Percentiles rank a stretch among this genome's conserved stretches.
Evolutionary conservation across 2,797 vertebrate genomes (phyloP).

Genomic region (Chromis chromis): DNA sequence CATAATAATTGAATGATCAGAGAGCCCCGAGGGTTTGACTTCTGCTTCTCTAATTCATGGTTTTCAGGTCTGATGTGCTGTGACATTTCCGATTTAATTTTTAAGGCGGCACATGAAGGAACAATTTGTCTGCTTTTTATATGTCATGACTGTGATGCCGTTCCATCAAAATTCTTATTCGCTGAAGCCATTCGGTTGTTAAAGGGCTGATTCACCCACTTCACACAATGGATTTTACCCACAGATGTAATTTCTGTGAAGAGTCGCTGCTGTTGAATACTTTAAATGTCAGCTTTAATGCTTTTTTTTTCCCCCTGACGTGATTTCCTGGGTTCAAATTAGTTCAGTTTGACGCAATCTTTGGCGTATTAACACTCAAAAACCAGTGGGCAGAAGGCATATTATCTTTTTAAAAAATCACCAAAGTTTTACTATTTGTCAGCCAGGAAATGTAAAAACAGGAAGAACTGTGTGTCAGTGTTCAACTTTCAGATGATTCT

Average conservation of each 20-base stretch:
- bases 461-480: no score
- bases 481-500: no score
- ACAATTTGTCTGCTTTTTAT: constrained; percentile 10
- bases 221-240: background rate
- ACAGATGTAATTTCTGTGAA: background rate
- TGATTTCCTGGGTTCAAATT: no score
- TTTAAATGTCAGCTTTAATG: background rate
- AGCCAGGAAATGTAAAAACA: no score
- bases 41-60: constrained; percentile 21
- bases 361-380: no score
- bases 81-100: constrained; percentile 36
- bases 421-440: no score
- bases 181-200: background rate
- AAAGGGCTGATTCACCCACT: constrained; percentile 1
- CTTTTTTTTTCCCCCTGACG: no score
- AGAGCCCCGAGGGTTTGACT: background rate
- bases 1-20: background rate
- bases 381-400: no score
- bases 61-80: constrained; percentile 25
- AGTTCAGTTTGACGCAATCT: no score
- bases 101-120: constrained; percentile 8
- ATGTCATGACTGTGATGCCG: constrained; percentile 3
- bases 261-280: background rate
- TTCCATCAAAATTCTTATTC: background rate
- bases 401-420: no score